A percentile compares a stretch with the other conserved stretches of the same genome.
Conservation (phyloP, 2,888 invertebrate genomes). For the Drosophila sordidula region DNA sequence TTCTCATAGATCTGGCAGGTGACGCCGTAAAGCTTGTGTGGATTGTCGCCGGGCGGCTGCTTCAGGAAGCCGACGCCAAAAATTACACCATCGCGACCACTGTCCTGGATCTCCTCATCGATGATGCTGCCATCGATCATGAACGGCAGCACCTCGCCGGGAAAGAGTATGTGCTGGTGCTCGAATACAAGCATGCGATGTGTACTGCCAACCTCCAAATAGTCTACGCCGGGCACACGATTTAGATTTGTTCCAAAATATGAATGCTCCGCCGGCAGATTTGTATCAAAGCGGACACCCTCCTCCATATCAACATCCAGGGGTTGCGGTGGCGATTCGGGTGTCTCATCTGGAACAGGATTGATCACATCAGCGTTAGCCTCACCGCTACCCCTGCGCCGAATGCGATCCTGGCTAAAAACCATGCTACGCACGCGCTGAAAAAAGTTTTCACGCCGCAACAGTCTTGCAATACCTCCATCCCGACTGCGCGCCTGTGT, state of each 20-base stretch:
- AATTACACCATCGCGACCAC: slow-evolving; percentile 77
- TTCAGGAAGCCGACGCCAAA: slow-evolving; percentile 84
- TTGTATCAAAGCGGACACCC: slow-evolving; percentile 85
- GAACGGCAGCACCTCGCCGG: slow-evolving; percentile 92
- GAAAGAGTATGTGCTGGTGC: slow-evolving; percentile 89
- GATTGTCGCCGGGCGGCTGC: slow-evolving; percentile 59
- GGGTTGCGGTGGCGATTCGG: slow-evolving; percentile 31
- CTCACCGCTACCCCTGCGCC: slow-evolving; percentile 43
- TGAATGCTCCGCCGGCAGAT: slow-evolving; percentile 87
- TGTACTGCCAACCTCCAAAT: slow-evolving; percentile 87
- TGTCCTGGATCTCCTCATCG: slow-evolving; percentile 77
- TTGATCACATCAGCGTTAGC: slow-evolving; percentile 18
- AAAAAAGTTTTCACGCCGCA: slow-evolving; percentile 70
- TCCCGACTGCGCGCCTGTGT: slow-evolving; percentile 59
- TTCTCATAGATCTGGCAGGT: slow-evolving; percentile 85
- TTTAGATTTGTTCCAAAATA: slow-evolving; percentile 86
- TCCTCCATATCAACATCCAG: slow-evolving; percentile 57
- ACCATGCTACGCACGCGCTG: slow-evolving; percentile 80
- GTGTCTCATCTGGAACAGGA: slow-evolving; percentile 10
- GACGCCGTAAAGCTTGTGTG: slow-evolving; percentile 80
- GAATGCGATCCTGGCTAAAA: slow-evolving; percentile 73
- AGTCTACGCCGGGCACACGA: slow-evolving; percentile 88
- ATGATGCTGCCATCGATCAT: slow-evolving; percentile 86
- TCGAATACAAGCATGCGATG: slow-evolving; percentile 87
- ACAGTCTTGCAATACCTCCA: slow-evolving; percentile 65